Evolutionary conservation across 1,140 invertebrate genomes (phyloP).

Genomic region (Tetramorium alpestre): DNA sequence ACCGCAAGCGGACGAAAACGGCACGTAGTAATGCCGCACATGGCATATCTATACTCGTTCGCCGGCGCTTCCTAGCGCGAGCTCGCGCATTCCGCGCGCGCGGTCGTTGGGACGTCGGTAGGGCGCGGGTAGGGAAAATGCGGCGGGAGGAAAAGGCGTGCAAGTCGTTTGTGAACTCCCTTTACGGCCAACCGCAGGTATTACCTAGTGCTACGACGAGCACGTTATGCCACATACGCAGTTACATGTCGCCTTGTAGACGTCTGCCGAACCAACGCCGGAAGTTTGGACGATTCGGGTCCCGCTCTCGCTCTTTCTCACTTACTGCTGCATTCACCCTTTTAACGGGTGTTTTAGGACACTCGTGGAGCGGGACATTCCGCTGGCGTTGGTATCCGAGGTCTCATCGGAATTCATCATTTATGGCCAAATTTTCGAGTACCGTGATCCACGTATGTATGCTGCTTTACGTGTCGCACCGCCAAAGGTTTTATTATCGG

Average conservation of each 20-base stretch:
- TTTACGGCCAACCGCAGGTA: constrained; percentile 69
- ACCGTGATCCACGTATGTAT: not conserved
- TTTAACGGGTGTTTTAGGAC: constrained; percentile 55
- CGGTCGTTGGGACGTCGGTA: constrained; percentile 41
- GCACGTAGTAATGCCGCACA: constrained; percentile 39
- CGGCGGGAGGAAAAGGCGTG: constrained; percentile 54
- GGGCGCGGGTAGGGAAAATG: constrained; percentile 18
- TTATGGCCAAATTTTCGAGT: constrained; percentile 39
- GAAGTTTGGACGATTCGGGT: constrained; percentile 53
- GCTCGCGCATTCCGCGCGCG: constrained; percentile 42
- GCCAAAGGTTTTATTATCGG: constrained; percentile 31
- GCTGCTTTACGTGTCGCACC: constrained; percentile 16
- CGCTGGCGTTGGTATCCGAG: not conserved
- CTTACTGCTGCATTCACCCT: not conserved
- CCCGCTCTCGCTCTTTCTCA: not conserved
- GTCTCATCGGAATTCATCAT: constrained; percentile 45
- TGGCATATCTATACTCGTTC: constrained; percentile 57
- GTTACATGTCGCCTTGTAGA: constrained; percentile 59
- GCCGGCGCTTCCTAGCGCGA: constrained; percentile 28
- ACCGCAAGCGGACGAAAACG: not conserved
- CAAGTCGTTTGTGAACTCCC: constrained; percentile 71
- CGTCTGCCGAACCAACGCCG: constrained; percentile 19
- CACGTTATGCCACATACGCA: constrained; percentile 67
- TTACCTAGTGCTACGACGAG: constrained; percentile 53
- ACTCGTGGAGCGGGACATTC: constrained; percentile 41